Evolutionary conservation across 2,888 invertebrate genomes (phyloP).

Genomic region (Watsonalla cultraria): DNA sequence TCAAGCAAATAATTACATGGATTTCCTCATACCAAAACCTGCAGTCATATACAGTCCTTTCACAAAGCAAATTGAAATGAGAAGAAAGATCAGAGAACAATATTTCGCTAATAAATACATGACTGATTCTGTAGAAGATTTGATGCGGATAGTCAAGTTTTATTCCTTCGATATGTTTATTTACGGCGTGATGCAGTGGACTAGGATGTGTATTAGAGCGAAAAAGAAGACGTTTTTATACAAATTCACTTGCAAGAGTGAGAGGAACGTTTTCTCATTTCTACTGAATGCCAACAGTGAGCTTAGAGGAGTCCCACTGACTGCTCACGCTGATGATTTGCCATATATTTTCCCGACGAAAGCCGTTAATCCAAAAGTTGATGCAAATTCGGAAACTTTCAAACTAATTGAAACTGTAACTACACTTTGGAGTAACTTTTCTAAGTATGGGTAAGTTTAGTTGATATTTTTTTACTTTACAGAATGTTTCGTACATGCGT

Average conservation of each 20-base stretch:
- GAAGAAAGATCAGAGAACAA: slow-evolving; percentile 16
- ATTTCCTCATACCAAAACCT: slow-evolving; percentile 19
- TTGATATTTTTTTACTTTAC: neutral
- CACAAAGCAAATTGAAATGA: slow-evolving; percentile 20
- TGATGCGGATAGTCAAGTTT: slow-evolving; percentile 17
- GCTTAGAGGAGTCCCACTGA: slow-evolving; percentile 10
- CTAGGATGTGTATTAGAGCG: slow-evolving; percentile 15
- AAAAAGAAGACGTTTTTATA: slow-evolving; percentile 27
- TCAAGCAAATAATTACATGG: slow-evolving; percentile 13
- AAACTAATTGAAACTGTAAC: slow-evolving; percentile 21
- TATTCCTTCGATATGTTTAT: slow-evolving; percentile 15
- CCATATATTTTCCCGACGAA: slow-evolving; percentile 23
- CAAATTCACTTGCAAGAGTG: slow-evolving; percentile 29
- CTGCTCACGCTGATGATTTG: slow-evolving; percentile 26
- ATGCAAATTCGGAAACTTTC: slow-evolving; percentile 14
- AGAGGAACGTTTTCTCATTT: slow-evolving; percentile 21
- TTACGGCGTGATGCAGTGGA: slow-evolving; percentile 16
- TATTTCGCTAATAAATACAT: slow-evolving; percentile 18
- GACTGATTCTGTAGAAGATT: slow-evolving; percentile 7
- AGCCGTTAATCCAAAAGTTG: slow-evolving; percentile 8
- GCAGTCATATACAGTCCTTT: slow-evolving; percentile 8
- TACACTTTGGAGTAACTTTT: slow-evolving; percentile 30
- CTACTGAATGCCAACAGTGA: slow-evolving; percentile 6
- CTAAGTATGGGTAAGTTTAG: slow-evolving; percentile 27
- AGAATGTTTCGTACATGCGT: neutral